These are phyloP conservation scores for Drosophila jambulina DNA, from an alignment of 1,140 invertebrate species.

Conservation along the genomic window DNA sequence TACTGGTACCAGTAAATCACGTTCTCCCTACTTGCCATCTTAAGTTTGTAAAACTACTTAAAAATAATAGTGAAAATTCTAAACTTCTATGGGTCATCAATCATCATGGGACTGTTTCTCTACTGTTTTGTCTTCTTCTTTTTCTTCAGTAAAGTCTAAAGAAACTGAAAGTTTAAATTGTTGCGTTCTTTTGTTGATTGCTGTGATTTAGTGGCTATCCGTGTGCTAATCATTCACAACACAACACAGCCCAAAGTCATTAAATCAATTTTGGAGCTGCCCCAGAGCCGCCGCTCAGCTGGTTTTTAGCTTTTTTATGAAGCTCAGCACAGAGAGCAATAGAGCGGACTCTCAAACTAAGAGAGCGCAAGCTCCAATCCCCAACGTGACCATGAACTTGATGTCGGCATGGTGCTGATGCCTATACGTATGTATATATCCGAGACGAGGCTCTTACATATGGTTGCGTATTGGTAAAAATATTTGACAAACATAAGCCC, in stretches of 20 bases:
- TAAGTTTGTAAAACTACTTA: not conserved
- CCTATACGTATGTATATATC: conserved; percentile 23
- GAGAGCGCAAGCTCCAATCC: conserved; percentile 47
- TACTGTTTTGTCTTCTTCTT: not conserved
- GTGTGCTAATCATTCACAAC: conserved; percentile 35
- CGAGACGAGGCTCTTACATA: conserved; percentile 5
- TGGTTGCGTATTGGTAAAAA: conserved; percentile 39
- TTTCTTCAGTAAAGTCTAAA: too few species aligned
- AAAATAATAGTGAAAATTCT: conserved; percentile 8
- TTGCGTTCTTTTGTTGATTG: conserved; percentile 39
- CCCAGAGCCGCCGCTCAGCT: conserved; percentile 21
- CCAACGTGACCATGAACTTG: conserved; percentile 74
- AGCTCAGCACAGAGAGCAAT: conserved; percentile 13
- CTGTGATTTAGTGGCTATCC: conserved; percentile 34
- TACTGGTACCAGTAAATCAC: conserved; percentile 18
- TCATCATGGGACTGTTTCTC: not conserved
- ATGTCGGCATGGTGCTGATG: conserved; percentile 43
- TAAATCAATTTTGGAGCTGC: conserved; percentile 43
- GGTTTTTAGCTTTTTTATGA: conserved; percentile 36
- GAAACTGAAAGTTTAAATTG: conserved; percentile 66
- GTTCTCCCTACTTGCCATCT: not conserved
- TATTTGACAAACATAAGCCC: conserved; percentile 46
- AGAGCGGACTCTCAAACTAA: conserved; percentile 4
- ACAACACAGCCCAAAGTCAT: conserved; percentile 24
- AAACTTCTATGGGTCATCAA: conserved; percentile 11